Base-by-base conservation (phyloP, 1,140 invertebrate genomes). In the Drosophila kepulauana region DNA sequence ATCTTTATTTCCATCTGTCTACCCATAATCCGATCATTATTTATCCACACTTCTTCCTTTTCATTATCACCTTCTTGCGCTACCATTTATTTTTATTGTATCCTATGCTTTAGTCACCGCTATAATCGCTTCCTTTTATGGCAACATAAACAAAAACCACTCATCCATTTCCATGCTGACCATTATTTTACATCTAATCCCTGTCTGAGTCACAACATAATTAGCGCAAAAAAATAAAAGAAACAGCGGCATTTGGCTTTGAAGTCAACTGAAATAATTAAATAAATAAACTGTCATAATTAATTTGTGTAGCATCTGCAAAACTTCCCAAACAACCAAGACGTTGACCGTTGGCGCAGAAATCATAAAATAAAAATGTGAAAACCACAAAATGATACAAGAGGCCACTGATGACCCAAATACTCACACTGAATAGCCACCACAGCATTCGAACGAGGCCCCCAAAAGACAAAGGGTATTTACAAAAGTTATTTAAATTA, bases 211-310 rank as follows among this genome's bases (percentile, higher is more conserved):
- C 84, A 88, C 84, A 88, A 88, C 84, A 88, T 81, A 78, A 84
- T 88, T 88, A 88, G 78, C 67, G 54, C 51, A 54, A 43, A 35
- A 45, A 48, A 59, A 48, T 45, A 6, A 16, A 16, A 20, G 30
- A 33, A 33, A 28, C 49, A 69, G 46, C 85, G 81, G 82, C 28
- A 13, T 11, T 41, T 20, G 48, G 15, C 58, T 88, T 89, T 89
- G 81, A 89, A 81, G 68, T 79, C 62, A n/a, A 35, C 57, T 51
- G 46, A 76, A 85, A 89, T 84, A 88, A 88, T 89, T 88, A 88
- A 85, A 89, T 88, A 89, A 89, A 88, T 88, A 88, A 88, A 88
- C 85, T 88, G 85, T 89, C 85, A 88, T 89, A 88, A 88, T 88
- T 88, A 88, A 88, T 88, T 89, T 74, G 84, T 78, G 57, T 49